phyloP scores from a whole-genome alignment of 1,140 invertebrate species.

The Lordiphosa stackelbergi region DNA sequence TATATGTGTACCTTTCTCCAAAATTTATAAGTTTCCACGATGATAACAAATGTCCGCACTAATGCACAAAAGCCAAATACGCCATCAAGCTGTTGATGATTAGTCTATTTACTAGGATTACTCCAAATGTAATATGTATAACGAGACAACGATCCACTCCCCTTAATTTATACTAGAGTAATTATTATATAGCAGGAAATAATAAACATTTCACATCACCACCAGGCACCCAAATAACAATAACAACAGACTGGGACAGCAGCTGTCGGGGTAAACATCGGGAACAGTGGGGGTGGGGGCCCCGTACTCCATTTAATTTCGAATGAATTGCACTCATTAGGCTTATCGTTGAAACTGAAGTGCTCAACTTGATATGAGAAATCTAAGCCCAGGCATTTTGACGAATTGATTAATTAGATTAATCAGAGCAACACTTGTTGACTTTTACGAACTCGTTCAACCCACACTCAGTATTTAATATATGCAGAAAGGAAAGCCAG shows the following conservation, averaged over 20 bases:
- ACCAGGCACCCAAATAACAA: constrained; percentile 13
- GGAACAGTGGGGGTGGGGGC: too few species aligned
- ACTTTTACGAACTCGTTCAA: not conserved
- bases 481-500: not conserved
- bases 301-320: constrained; percentile 2
- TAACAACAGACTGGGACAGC: not conserved
- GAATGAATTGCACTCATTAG: constrained; percentile 23
- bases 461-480: too few species aligned
- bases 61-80: constrained; percentile 33
- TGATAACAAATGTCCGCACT: constrained; percentile 1
- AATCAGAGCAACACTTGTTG: constrained; percentile 17
- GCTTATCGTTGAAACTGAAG: constrained; percentile 25
- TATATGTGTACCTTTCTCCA: constrained; percentile 10
- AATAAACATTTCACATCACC: constrained; percentile 21
- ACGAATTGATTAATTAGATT: not conserved
- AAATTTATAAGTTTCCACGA: constrained; percentile 24
- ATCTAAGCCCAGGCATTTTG: constrained; percentile 14
- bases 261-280: not conserved
- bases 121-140: constrained; percentile 1
- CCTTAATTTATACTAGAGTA: constrained; percentile 10
- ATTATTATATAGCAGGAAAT: constrained; percentile 11
- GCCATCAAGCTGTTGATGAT: constrained; percentile 15
- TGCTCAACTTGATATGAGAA: constrained; percentile 9
- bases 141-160: too few species aligned
- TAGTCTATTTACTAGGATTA: constrained; percentile 6